Conservation (phyloP, 2,113 vertebrate species). For the Oreochromis spilurus region DNA sequence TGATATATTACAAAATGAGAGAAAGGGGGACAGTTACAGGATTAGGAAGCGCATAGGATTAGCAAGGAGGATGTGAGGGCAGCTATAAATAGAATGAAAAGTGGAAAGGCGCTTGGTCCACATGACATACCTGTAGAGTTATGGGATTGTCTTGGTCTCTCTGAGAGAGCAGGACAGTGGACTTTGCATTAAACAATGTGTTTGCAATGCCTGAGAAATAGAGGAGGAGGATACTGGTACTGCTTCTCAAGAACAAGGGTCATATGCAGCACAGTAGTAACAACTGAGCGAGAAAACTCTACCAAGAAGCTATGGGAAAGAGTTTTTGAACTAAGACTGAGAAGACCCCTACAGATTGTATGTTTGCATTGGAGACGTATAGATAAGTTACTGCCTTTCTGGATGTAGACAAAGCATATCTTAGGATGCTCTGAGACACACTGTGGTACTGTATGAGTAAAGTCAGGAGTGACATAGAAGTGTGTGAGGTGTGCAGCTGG, state of each 20-base stretch:
- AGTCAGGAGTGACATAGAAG: neutral
- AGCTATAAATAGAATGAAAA: neutral
- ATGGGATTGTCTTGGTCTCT: neutral
- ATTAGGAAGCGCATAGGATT: neutral
- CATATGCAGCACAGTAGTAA: neutral
- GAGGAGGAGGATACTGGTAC: neutral
- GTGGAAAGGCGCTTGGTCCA: neutral
- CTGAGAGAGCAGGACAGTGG: neutral
- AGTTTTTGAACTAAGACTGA: neutral
- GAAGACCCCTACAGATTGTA: neutral
- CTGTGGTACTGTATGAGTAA: neutral
- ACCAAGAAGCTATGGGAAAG: neutral
- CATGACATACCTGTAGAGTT: neutral
- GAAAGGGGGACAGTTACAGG: neutral
- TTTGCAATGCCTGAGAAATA: neutral
- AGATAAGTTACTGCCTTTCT: neutral
- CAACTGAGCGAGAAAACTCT: neutral
- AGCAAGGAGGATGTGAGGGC: neutral
- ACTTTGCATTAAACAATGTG: no score
- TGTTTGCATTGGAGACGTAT: neutral
- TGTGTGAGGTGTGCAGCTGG: neutral
- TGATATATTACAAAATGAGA: neutral
- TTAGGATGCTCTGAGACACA: neutral
- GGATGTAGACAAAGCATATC: neutral
- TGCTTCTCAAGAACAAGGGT: neutral